Conservation (phyloP, 2,797 vertebrate genomes). For the Rhinogobio ventralis region DNA sequence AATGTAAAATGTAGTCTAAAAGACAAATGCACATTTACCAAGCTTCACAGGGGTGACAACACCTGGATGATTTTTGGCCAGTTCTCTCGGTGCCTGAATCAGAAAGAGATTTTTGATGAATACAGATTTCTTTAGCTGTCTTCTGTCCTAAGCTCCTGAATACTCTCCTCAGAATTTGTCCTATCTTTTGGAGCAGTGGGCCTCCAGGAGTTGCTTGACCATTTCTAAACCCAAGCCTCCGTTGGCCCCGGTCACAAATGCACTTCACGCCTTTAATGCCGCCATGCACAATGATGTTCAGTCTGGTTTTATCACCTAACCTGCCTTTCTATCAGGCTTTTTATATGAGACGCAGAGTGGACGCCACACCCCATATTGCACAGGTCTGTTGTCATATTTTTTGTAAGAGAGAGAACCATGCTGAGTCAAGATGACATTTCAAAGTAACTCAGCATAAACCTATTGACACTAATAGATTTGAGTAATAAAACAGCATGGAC, state of each 20-base stretch:
- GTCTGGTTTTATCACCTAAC: not conserved
- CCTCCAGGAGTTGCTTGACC: slow-evolving; percentile 63
- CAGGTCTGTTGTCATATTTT: not conserved
- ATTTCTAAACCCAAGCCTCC: slow-evolving; percentile 72
- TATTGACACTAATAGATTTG: not conserved
- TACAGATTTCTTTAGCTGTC: not conserved
- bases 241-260: slow-evolving; percentile 77
- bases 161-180: slow-evolving; percentile 64
- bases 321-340: not conserved
- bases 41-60: not conserved
- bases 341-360: not conserved
- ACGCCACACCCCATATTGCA: not conserved
- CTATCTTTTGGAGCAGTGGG: slow-evolving; percentile 48
- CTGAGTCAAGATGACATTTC: not conserved
- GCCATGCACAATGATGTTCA: slow-evolving; percentile 43
- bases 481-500: not conserved
- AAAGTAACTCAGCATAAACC: not conserved
- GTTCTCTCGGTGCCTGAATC: slow-evolving; percentile 4
- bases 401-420: not conserved
- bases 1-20: not conserved
- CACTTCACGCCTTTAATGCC: slow-evolving; percentile 1
- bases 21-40: slow-evolving; percentile 5
- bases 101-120: not conserved
- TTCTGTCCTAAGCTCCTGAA: not conserved
- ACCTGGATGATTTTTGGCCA: not conserved